Conservation (phyloP, 2,113 vertebrate species). For the Forbesichthys papilliferus region DNA sequence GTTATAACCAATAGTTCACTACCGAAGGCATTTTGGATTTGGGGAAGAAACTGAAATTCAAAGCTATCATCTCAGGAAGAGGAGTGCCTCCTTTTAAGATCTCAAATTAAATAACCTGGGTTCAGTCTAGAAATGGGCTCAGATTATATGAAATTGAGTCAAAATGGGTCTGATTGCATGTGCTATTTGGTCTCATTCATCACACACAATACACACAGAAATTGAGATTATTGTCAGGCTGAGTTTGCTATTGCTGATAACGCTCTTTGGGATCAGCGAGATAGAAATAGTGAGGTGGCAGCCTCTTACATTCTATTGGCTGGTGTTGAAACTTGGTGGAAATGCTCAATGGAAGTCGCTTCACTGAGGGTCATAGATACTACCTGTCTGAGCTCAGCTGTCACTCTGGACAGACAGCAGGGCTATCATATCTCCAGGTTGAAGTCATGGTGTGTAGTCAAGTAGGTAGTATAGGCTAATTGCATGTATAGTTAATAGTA, state of each 20-base stretch:
- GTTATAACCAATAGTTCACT: constrained; percentile 27
- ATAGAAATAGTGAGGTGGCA: not conserved
- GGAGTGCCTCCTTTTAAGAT: constrained; percentile 22
- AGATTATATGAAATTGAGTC: constrained; percentile 15
- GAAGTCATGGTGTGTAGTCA: not conserved
- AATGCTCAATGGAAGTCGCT: constrained; percentile 25
- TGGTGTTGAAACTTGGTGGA: constrained; percentile 17
- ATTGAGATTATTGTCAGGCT: constrained; percentile 31
- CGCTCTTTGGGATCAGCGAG: constrained; percentile 14
- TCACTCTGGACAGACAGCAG: no score
- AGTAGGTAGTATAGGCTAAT: not conserved
- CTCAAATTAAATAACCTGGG: constrained; percentile 18
- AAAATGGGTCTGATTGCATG: constrained; percentile 55
- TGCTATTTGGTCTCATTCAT: constrained; percentile 30
- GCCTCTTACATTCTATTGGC: constrained; percentile 8
- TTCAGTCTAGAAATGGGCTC: not conserved
- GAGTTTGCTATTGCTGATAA: constrained; percentile 22
- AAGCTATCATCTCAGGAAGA: constrained; percentile 17
- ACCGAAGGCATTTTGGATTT: constrained; percentile 23
- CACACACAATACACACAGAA: constrained; percentile 8
- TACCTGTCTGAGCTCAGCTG: not conserved
- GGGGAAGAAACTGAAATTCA: constrained; percentile 32
- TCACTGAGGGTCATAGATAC: constrained; percentile 10
- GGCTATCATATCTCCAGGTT: no score
- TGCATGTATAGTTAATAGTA: no score